Conservation (phyloP, 2,797 vertebrate genomes). For the Crypturellus tataupa region DNA sequence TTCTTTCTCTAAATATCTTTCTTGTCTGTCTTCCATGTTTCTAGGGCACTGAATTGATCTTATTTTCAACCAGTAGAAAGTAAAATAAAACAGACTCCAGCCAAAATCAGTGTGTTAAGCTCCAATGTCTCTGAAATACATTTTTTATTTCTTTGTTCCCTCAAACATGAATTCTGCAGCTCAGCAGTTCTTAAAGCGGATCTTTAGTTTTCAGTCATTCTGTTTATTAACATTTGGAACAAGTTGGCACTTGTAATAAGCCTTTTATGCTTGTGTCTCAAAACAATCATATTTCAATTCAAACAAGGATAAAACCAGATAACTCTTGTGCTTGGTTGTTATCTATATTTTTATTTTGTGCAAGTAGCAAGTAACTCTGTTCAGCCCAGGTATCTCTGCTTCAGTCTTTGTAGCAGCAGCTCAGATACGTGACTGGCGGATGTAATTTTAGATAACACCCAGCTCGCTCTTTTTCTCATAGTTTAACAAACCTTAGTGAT, state of each 20-base stretch:
- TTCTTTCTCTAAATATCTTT: background rate
- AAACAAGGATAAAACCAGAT: background rate
- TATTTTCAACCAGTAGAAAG: background rate
- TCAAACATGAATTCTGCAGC: too few species aligned
- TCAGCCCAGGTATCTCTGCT: background rate
- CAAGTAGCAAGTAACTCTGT: background rate
- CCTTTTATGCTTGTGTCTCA: background rate
- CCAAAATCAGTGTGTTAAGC: too few species aligned
- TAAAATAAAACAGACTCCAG: too few species aligned
- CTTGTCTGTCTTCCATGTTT: background rate
- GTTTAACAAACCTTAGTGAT: too few species aligned
- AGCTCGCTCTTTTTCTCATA: background rate
- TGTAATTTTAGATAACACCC: background rate
- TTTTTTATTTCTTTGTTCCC: too few species aligned
- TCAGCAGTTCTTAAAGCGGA: too few species aligned
- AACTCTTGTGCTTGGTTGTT: background rate
- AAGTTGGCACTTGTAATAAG: background rate
- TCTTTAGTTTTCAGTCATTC: too few species aligned
- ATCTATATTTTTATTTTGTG: background rate
- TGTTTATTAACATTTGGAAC: too few species aligned
- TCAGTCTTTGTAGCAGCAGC: background rate
- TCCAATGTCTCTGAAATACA: too few species aligned
- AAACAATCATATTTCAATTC: background rate
- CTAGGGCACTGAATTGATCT: background rate
- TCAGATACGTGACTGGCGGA: background rate